Percentiles rank a stretch among this genome's conserved stretches.
phyloP scores from a whole-genome alignment of 2,113 vertebrate genomes.

The Rafetus swinhoei region DNA sequence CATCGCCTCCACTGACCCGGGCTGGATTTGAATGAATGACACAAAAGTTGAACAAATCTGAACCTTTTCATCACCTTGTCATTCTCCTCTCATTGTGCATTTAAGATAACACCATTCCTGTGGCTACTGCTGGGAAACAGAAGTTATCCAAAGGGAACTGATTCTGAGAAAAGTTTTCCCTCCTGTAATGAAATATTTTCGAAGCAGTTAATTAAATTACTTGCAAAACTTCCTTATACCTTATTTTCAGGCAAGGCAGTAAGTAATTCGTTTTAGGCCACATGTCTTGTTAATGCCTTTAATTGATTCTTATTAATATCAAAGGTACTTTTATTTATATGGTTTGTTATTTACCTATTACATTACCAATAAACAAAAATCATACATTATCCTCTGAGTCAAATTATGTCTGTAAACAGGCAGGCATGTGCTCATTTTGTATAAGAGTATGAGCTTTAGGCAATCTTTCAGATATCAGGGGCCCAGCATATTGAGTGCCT shows the following conservation, averaged over 20 bases:
- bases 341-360: conserved; percentile 35
- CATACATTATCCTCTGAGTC: conserved; percentile 1
- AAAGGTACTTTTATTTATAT: conserved; percentile 35
- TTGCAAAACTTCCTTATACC: conserved; percentile 73
- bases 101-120: not conserved
- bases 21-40: not conserved
- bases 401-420: not conserved
- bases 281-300: conserved; percentile 73
- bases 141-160: conserved; percentile 41
- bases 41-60: not conserved
- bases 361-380: conserved; percentile 45
- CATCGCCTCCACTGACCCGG: not conserved
- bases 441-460: not conserved
- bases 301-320: conserved; percentile 29
- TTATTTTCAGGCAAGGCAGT: conserved; percentile 72
- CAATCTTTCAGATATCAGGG: not conserved
- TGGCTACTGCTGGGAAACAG: conserved; percentile 1
- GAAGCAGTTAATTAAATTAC: conserved; percentile 70
- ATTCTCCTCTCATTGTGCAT: not conserved
- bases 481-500: not conserved
- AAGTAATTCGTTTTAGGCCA: conserved; percentile 75
- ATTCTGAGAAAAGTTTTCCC: conserved; percentile 4
- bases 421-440: not conserved
- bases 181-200: conserved; percentile 65
- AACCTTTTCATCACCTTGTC: not conserved